phyloP scores from a whole-genome alignment of 1,140 invertebrate species.

The Mylabris phalerata region DNA sequence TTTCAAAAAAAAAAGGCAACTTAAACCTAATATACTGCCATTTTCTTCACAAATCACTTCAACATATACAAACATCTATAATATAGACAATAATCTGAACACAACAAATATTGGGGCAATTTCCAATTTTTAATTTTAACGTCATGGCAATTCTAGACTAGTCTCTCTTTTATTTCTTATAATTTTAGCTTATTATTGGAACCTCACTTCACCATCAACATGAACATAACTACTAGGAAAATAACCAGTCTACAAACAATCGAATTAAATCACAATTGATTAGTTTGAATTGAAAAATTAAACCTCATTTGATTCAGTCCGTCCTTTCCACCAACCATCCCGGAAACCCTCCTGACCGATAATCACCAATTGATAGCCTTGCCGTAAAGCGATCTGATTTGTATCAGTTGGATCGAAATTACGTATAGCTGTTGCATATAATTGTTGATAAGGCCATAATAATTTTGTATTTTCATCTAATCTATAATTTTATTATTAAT shows the following conservation, averaged over 20 bases:
- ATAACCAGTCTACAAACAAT: slow-evolving; percentile 22
- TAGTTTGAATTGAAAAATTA: neutral
- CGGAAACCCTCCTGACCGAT: slow-evolving; percentile 35
- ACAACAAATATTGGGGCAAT: too few species aligned
- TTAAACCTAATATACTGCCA: too few species aligned
- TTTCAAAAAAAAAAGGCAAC: too few species aligned
- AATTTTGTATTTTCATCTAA: slow-evolving; percentile 55
- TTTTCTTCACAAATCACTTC: too few species aligned
- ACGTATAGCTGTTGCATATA: slow-evolving; percentile 67
- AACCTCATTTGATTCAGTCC: slow-evolving; percentile 26
- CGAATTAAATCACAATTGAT: neutral
- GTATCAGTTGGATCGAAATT: slow-evolving; percentile 66
- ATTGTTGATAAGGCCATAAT: slow-evolving; percentile 67
- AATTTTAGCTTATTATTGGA: neutral
- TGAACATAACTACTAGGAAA: slow-evolving; percentile 25
- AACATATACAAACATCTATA: too few species aligned
- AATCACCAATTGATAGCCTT: slow-evolving; percentile 62
- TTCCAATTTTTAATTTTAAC: too few species aligned
- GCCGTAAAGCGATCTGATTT: slow-evolving; percentile 68
- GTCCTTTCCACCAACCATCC: slow-evolving; percentile 36
- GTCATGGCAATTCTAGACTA: too few species aligned
- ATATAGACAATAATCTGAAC: too few species aligned
- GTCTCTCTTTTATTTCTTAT: too few species aligned
- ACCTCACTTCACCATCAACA: slow-evolving; percentile 23
- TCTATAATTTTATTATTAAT: slow-evolving; percentile 4